Percentiles rank a stretch among this genome's conserved stretches.
phyloP scores from a whole-genome alignment of 2,113 vertebrate species.

The Anguilla japonica region DNA sequence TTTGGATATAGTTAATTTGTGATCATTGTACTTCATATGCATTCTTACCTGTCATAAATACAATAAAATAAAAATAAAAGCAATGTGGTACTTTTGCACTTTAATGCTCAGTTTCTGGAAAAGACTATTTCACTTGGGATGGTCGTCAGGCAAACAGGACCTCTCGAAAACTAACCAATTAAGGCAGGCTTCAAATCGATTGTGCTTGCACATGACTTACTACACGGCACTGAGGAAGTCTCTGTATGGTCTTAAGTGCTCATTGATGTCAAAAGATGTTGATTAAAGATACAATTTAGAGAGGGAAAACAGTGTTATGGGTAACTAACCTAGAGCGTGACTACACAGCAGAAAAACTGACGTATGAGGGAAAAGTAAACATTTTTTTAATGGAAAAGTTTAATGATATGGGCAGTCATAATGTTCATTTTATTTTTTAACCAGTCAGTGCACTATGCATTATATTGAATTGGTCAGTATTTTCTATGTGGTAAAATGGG shows the following conservation, averaged over 20 bases:
- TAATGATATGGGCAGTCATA: not conserved
- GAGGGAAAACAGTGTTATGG: not conserved
- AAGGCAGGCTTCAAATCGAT: not conserved
- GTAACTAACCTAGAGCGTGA: not conserved
- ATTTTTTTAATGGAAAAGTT: not conserved
- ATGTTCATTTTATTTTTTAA: not conserved
- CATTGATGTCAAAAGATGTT: not conserved
- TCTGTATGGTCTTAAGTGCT: not conserved
- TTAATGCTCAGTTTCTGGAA: not conserved
- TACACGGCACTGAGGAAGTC: not conserved
- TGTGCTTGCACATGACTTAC: not conserved
- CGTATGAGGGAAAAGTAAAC: not conserved
- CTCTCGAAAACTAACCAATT: not conserved
- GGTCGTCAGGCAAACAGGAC: not conserved
- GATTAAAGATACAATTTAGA: not conserved
- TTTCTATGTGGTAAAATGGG: too few species aligned
- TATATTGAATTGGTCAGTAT: not conserved
- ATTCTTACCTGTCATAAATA: too few species aligned
- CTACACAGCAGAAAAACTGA: not conserved
- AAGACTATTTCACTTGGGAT: not conserved
- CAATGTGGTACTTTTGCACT: not conserved
- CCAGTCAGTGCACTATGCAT: conserved; percentile 20
- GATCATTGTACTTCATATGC: too few species aligned
- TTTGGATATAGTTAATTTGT: too few species aligned
- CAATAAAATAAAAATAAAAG: too few species aligned